A percentile compares a stretch with the other conserved stretches of the same genome.
These are phyloP conservation scores for Bombyx mandarina DNA, from an alignment of 1,140 invertebrate species.

Conservation along the genomic window DNA sequence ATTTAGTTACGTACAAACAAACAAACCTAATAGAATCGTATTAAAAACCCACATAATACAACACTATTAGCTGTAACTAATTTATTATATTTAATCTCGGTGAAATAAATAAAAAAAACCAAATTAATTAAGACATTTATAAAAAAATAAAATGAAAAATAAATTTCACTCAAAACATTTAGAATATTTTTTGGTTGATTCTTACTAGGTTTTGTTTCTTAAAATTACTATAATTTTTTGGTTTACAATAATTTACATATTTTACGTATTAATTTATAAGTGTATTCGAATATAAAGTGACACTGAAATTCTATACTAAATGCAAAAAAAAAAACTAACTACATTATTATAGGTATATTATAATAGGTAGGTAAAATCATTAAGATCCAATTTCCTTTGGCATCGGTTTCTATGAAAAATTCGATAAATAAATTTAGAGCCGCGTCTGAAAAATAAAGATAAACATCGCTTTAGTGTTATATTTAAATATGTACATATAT, in stretches of 20 bases:
- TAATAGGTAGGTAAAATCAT: neutral
- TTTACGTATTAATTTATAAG: too few relatives aligned
- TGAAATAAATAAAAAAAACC: neutral
- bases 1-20: too few relatives aligned
- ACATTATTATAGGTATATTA: neutral
- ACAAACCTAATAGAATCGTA: too few relatives aligned
- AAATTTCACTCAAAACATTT: neutral
- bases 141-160: neutral
- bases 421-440: slow-evolving; percentile 13
- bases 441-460: slow-evolving; percentile 27
- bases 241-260: too few relatives aligned
- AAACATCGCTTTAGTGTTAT: too few relatives aligned
- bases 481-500: too few relatives aligned
- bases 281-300: too few relatives aligned
- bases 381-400: slow-evolving; percentile 10
- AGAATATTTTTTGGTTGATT: neutral
- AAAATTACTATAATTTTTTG: too few relatives aligned
- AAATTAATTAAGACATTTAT: neutral
- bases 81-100: too few relatives aligned
- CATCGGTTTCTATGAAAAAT: neutral
- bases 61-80: too few relatives aligned
- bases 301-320: slow-evolving; percentile 1
- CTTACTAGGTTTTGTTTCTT: too few relatives aligned
- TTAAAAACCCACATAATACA: too few relatives aligned
- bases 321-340: slow-evolving; percentile 3